Evolutionary conservation across 2,888 invertebrate species (phyloP).

Genomic region (Prosapia bicincta): DNA sequence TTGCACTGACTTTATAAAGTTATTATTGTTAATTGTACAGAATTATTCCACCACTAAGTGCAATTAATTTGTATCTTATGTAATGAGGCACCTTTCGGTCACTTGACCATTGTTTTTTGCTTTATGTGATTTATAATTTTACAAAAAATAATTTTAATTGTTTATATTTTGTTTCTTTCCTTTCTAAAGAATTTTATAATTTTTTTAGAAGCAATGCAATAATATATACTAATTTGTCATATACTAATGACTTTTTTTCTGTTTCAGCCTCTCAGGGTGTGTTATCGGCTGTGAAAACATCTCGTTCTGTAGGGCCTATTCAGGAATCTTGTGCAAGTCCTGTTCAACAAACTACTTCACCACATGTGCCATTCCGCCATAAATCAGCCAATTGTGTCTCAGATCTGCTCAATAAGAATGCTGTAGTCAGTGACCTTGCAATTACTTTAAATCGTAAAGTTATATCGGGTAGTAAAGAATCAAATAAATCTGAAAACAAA

Average conservation of each 20-base stretch:
- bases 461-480: constrained; percentile 3
- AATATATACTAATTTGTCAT: no score
- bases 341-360: constrained; percentile 10
- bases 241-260: neutral
- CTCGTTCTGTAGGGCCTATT: neutral
- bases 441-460: constrained; percentile 11
- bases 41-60: no score
- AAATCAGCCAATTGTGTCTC: constrained; percentile 25
- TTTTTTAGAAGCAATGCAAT: no score
- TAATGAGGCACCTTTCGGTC: no score
- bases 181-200: no score
- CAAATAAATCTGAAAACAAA: constrained; percentile 2
- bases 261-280: constrained; percentile 47
- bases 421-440: constrained; percentile 6
- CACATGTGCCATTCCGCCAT: constrained; percentile 27
- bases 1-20: no score
- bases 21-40: no score
- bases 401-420: constrained; percentile 14
- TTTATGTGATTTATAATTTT: no score
- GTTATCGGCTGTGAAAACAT: constrained; percentile 30
- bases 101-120: no score
- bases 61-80: no score
- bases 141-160: no score
- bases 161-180: no score
- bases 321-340: neutral